Percentiles rank a stretch among this genome's conserved stretches.
phyloP scores from a whole-genome alignment of 2,113 vertebrate species.

The Cygnus atratus region DNA sequence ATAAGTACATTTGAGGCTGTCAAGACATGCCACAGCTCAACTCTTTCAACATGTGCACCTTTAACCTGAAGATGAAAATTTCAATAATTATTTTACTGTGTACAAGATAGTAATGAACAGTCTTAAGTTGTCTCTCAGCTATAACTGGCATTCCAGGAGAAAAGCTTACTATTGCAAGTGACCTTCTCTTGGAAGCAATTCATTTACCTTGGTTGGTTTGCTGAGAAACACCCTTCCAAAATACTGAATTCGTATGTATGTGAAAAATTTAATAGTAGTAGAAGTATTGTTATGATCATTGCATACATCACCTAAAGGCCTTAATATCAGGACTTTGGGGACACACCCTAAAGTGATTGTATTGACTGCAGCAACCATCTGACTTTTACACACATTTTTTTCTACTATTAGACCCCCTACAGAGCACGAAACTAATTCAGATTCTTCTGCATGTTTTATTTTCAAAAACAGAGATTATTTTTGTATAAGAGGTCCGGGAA shows the following conservation, averaged over 20 bases:
- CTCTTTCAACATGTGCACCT: rapidly evolving
- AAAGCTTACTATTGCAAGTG: neutral
- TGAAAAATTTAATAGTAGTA: neutral
- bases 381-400: neutral
- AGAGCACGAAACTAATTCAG: neutral
- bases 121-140: neutral
- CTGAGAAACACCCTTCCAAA: neutral
- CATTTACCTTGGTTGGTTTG: neutral
- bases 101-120: neutral
- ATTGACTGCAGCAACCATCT: neutral
- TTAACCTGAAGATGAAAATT: neutral
- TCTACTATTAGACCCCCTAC: neutral
- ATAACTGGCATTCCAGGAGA: neutral
- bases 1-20: neutral
- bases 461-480: neutral
- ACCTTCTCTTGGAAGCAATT: neutral
- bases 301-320: neutral
- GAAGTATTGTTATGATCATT: neutral
- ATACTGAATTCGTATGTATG: neutral
- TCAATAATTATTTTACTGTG: neutral
- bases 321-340: neutral
- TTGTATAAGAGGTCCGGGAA: neutral
- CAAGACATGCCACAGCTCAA: neutral
- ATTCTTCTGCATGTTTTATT: neutral
- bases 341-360: neutral